phyloP scores from a whole-genome alignment of 2,888 invertebrate species.

The Campoletis raptor region DNA sequence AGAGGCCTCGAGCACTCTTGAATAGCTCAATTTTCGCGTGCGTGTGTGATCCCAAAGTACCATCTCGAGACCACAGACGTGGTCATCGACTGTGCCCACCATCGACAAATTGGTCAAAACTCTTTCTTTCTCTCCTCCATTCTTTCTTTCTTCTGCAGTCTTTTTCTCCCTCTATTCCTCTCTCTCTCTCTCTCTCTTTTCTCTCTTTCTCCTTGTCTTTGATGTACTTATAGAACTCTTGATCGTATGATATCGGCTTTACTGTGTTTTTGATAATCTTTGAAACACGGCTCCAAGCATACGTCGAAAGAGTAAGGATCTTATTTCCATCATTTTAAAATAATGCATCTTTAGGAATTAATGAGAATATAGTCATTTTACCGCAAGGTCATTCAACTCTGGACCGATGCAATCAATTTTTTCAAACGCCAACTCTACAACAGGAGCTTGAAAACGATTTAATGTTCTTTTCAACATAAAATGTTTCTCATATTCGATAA shows the following conservation, averaged over 20 bases:
- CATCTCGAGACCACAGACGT: slow-evolving; percentile 59
- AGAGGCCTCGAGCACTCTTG: slow-evolving; percentile 62
- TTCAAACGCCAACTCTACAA: too few relatives aligned
- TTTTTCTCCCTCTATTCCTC: slow-evolving; percentile 26
- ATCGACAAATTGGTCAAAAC: slow-evolving; percentile 64
- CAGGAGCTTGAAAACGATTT: too few relatives aligned
- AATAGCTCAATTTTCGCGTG: slow-evolving; percentile 71
- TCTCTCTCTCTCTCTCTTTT: slow-evolving; percentile 25
- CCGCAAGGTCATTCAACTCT: not conserved
- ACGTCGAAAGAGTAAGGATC: not conserved
- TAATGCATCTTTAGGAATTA: not conserved
- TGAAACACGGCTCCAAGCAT: not conserved
- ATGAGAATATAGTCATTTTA: not conserved
- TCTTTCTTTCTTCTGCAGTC: slow-evolving; percentile 29
- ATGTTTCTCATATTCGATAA: too few relatives aligned
- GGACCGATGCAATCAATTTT: too few relatives aligned
- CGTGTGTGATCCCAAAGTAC: slow-evolving; percentile 61
- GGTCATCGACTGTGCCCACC: slow-evolving; percentile 56
- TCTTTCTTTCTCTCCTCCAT: slow-evolving; percentile 25
- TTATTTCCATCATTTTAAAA: not conserved
- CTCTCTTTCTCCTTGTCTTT: not conserved
- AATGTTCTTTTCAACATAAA: too few relatives aligned
- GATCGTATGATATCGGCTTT: not conserved
- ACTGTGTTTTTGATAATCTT: not conserved
- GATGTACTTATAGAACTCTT: not conserved